A percentile compares a stretch with the other conserved stretches of the same genome.
phyloP scores from a whole-genome alignment of 2,797 vertebrate species.

The Bufotes viridis region DNA sequence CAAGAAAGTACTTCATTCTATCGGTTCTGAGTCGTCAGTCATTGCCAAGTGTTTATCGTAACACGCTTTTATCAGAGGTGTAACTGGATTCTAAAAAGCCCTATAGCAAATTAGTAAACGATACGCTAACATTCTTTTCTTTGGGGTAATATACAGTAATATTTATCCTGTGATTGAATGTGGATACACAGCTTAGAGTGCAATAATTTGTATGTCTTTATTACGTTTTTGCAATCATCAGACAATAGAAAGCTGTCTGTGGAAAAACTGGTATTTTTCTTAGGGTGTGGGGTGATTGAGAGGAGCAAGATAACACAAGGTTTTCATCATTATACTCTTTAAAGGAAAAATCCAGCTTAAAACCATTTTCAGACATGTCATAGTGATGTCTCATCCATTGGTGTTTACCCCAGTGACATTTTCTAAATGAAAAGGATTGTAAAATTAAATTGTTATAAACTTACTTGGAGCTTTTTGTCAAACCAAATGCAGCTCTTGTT shows the following conservation, averaged over 20 bases:
- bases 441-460: not conserved
- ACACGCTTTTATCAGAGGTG: too few species aligned
- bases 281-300: not conserved
- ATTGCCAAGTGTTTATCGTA: too few species aligned
- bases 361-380: not conserved
- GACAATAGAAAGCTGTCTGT: not conserved
- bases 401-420: not conserved
- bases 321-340: not conserved
- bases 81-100: not conserved
- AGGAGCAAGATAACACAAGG: not conserved
- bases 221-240: constrained; percentile 17
- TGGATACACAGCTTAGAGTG: not conserved
- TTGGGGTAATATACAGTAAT: not conserved
- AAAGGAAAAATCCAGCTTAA: not conserved
- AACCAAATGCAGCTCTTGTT: not conserved
- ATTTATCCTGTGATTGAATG: not conserved
- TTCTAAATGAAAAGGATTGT: not conserved
- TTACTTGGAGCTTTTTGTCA: not conserved
- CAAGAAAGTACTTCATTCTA: too few species aligned
- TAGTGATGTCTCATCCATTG: not conserved
- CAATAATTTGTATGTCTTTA: not conserved
- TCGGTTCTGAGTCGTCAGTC: too few species aligned
- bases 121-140: not conserved
- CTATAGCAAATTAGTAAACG: not conserved
- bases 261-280: not conserved